Conservation (phyloP, 2,888 invertebrate genomes). For the Drosophila kambysellisi region DNA sequence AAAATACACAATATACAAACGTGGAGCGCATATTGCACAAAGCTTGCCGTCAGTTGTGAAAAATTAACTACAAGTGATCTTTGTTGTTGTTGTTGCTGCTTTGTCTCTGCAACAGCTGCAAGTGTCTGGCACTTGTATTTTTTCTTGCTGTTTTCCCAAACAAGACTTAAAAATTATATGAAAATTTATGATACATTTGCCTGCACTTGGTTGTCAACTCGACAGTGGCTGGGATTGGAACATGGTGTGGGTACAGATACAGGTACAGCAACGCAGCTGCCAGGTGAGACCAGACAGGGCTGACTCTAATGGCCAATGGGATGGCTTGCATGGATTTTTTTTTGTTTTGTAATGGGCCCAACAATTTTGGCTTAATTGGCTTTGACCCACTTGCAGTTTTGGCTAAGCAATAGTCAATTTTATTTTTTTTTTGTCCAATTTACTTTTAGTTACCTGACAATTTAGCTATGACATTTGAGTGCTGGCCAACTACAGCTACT, state of each 20-base stretch:
- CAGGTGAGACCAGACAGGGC: conserved; percentile 52
- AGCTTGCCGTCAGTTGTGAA: conserved; percentile 75
- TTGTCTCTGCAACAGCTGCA: conserved; percentile 71
- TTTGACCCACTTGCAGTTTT: conserved; percentile 49
- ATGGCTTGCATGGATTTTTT: conserved; percentile 26
- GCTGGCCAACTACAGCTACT: conserved; percentile 3
- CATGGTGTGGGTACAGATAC: conserved; percentile 13
- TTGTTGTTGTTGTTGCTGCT: conserved; percentile 46
- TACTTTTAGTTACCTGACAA: conserved; percentile 26
- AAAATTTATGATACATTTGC: conserved; percentile 81
- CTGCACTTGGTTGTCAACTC: conserved; percentile 77
- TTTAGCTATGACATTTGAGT: conserved; percentile 32
- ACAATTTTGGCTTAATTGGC: conserved; percentile 62
- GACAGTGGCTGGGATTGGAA: conserved; percentile 43
- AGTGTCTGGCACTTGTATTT: conserved; percentile 73
- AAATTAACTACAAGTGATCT: conserved; percentile 77
- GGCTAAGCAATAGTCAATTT: conserved; percentile 28
- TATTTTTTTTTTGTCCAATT: conserved; percentile 22
- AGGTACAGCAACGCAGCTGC: conserved; percentile 43
- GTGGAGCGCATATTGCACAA: conserved; percentile 73
- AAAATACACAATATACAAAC: conserved; percentile 25
- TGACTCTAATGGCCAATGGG: conserved; percentile 50
- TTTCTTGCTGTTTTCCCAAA: conserved; percentile 45
- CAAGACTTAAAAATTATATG: conserved; percentile 77
- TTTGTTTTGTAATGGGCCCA: conserved; percentile 43